Evolutionary conservation across 2,888 invertebrate species (phyloP), one percentile per base, ranked within the genome.

Genomic region (Tinea semifulvella): DNA sequence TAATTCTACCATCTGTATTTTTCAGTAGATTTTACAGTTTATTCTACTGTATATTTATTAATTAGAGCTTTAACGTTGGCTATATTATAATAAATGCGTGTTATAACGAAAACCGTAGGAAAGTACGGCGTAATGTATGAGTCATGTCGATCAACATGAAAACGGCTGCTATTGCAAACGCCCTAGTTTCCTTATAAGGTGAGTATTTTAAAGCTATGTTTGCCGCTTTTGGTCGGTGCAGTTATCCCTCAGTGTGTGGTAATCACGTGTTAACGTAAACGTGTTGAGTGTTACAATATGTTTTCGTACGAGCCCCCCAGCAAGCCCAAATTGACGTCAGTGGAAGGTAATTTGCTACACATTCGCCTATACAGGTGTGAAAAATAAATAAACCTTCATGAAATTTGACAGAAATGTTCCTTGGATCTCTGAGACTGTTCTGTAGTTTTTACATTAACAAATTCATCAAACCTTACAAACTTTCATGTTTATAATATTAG

Each of bases 281-380:
- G n/a, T 26, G n/a, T 31, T 13, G 14, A 10, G 18, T 22, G 31
- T 31, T 11, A 36, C 19, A 44, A 8, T 47, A 89, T 90, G 90
- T 89, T 88, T 65, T 85, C 87, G 68, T 91, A 90, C 81, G 90
- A 90, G 62, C 88, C 88, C 39, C 85, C 88, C 42, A 84, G 86
- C 51, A 89, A 88, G 69, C 83, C 89, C 50, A 86, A 86, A 63
- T 85, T 91, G 60, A 87, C 88, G 51, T 89, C 91, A 3, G 86
- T 91, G 17, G 91, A 91, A 85, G 91, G 91, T 91, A 83, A 22
- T 26, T 26, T 26, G 6, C n/a, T n/a, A n/a, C n/a, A n/a, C n/a
- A n/a, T n/a, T n/a, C n/a, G n/a, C n/a, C n/a, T n/a, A n/a, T n/a
- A n/a, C n/a, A n/a, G n/a, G n/a, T n/a, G n/a, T n/a, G n/a, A n/a